A percentile compares a stretch with the other conserved stretches of the same genome.
Conservation (phyloP, 2,113 vertebrate genomes). For the Rafetus swinhoei region DNA sequence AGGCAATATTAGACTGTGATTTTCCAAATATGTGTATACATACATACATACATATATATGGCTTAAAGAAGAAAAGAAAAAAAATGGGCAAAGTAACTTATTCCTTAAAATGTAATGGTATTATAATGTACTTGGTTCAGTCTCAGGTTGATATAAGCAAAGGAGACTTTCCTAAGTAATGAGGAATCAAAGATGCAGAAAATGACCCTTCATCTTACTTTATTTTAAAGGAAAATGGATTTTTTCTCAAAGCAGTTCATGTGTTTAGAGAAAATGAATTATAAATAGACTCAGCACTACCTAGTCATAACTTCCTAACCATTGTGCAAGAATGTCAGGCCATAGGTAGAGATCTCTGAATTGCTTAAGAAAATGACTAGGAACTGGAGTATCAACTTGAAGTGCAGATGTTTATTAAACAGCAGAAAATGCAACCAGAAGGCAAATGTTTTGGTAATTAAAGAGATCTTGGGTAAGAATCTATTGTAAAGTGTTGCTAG, state of each 20-base stretch:
- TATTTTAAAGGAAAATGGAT: too few relatives aligned
- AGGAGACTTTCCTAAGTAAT: too few relatives aligned
- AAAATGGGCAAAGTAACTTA: not conserved
- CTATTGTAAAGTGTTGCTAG: not conserved
- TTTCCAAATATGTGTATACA: not conserved
- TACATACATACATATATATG: fast-evolving
- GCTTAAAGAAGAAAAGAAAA: not conserved
- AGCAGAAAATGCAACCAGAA: not conserved
- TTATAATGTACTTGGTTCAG: too few relatives aligned
- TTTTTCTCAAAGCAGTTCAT: too few relatives aligned
- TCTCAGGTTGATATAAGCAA: too few relatives aligned
- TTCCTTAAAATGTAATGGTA: too few relatives aligned
- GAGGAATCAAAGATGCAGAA: too few relatives aligned
- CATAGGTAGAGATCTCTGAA: not conserved
- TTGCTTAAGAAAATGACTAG: not conserved
- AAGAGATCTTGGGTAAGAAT: not conserved
- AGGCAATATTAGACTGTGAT: not conserved
- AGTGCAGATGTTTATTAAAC: not conserved
- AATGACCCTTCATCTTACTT: too few relatives aligned
- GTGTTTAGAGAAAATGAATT: too few relatives aligned
- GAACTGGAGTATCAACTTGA: not conserved
- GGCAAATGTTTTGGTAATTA: not conserved
- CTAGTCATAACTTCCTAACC: too few relatives aligned
- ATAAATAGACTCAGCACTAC: too few relatives aligned
- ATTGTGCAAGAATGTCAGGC: too few relatives aligned